Base-by-base conservation (phyloP, 2,113 vertebrate species). In the Hippocampus guttulatus region DNA sequence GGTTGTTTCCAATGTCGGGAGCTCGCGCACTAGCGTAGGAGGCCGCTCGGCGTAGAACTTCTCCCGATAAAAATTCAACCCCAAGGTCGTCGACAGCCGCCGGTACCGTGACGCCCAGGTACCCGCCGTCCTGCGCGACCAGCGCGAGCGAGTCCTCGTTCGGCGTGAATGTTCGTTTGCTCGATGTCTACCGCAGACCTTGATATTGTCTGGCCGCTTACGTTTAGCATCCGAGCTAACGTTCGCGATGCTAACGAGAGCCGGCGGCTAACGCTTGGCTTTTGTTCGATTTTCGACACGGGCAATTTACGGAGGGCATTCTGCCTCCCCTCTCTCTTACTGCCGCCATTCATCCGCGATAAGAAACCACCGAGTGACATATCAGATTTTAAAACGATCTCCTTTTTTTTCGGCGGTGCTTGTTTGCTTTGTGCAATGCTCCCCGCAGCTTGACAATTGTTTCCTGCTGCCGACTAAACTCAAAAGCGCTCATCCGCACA, bases 1-100 rank as follows among this genome's bases (percentile, higher is more conserved):
- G 83, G 88, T 90, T 89, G 90, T 92, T 90, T 86, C 85, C 72
- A 81, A 88, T 90, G 85, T 90, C 85, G 85, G 73, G 79, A 84
- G 84, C 67, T 68, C 16, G 81, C 52, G 68, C 82, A 76, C 79
- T 81, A 72, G 82, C 74, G 81, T 77, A 81, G 82, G 83, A 92
- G 92, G 90, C 91, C 91, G 89, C 84, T 54, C 30, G 52, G 84
- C 80, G 74, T 72, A 64, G 67, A 85, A 84, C 79, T 85, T 78
- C 75, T 80, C 25, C 66, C 76, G 58, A 61, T 7, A 61, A 61
- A 61, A 33, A 33, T 33, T 61, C 85, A 86, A 82, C 74, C 84
- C 76, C 81, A 71, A 85, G 84, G 79, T 88, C 85, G 80, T 81
- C 85, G 84, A 83, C 81, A 88, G 70, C 74, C 68, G 18, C 67